phyloP scores from a whole-genome alignment of 1,140 invertebrate genomes.

The Stenopsyche tienmushanensis region DNA sequence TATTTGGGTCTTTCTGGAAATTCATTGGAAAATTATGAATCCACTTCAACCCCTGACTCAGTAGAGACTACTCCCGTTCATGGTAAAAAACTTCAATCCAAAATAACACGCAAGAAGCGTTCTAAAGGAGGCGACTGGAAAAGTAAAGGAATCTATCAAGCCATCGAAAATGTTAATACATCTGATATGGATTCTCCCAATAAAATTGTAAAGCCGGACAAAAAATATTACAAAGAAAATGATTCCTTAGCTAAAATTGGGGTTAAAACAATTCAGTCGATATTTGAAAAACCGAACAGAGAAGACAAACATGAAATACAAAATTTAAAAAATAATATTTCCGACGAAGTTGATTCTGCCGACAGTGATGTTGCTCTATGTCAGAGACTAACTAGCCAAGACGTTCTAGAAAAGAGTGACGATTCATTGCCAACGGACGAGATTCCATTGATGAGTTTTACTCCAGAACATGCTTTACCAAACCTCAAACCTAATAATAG shows the following conservation, averaged over 20 bases:
- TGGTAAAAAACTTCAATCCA: slow-evolving; percentile 41
- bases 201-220: slow-evolving; percentile 28
- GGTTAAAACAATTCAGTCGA: slow-evolving; percentile 51
- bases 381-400: not conserved
- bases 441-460: slow-evolving; percentile 30
- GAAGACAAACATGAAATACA: slow-evolving; percentile 1
- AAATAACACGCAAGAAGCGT: slow-evolving; percentile 48
- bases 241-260: slow-evolving; percentile 42
- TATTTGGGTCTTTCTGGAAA: slow-evolving; percentile 26
- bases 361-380: slow-evolving; percentile 8
- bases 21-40: slow-evolving; percentile 26
- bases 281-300: slow-evolving; percentile 45
- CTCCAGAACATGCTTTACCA: slow-evolving; percentile 31
- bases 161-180: slow-evolving; percentile 33
- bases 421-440: slow-evolving; percentile 17
- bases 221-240: slow-evolving; percentile 27
- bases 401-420: not conserved
- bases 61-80: slow-evolving; percentile 51
- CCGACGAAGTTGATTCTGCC: slow-evolving; percentile 20
- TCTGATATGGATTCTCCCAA: slow-evolving; percentile 36
- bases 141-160: slow-evolving; percentile 49
- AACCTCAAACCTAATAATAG: slow-evolving; percentile 31
- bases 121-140: slow-evolving; percentile 51
- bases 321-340: slow-evolving; percentile 14
- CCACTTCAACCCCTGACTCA: slow-evolving; percentile 24